Evolutionary conservation across 2,113 vertebrate genomes (phyloP).

Genomic region (Sorex araneus): DNA sequence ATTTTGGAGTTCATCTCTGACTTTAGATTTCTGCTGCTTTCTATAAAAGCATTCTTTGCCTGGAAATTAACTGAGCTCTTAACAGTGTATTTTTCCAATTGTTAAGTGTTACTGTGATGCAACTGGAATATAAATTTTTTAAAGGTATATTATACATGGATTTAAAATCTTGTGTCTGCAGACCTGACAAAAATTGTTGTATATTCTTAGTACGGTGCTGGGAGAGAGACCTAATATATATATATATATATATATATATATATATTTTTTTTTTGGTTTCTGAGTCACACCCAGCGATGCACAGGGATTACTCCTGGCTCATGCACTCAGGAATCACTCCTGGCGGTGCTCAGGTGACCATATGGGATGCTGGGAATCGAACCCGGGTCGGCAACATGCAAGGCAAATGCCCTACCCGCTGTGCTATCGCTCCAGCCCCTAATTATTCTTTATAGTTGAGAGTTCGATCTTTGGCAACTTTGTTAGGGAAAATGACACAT

Average conservation of each 20-base stretch:
- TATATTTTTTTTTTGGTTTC: too few species aligned
- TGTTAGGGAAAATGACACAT: not conserved
- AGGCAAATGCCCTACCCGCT: too few species aligned
- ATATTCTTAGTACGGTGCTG: not conserved
- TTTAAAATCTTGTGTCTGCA: not conserved
- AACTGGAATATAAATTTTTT: not conserved
- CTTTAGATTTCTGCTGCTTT: not conserved
- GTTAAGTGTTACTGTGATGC: too few species aligned
- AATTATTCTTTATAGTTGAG: not conserved
- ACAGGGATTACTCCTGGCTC: too few species aligned
- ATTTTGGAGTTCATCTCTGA: not conserved
- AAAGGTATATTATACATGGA: not conserved
- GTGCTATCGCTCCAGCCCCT: too few species aligned
- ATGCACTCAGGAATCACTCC: too few species aligned
- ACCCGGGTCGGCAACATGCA: too few species aligned
- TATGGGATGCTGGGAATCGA: too few species aligned
- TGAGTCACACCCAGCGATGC: too few species aligned
- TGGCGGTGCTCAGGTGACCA: too few species aligned
- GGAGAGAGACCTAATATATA: not conserved
- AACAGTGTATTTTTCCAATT: not conserved
- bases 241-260: too few species aligned
- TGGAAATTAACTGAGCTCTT: slow-evolving; percentile 36
- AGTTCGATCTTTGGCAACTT: not conserved
- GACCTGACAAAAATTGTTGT: not conserved
- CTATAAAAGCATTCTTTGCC: slow-evolving; percentile 10